Evolutionary conservation across 2,888 invertebrate species (phyloP).

Genomic region (Melinaea marsaeus): DNA sequence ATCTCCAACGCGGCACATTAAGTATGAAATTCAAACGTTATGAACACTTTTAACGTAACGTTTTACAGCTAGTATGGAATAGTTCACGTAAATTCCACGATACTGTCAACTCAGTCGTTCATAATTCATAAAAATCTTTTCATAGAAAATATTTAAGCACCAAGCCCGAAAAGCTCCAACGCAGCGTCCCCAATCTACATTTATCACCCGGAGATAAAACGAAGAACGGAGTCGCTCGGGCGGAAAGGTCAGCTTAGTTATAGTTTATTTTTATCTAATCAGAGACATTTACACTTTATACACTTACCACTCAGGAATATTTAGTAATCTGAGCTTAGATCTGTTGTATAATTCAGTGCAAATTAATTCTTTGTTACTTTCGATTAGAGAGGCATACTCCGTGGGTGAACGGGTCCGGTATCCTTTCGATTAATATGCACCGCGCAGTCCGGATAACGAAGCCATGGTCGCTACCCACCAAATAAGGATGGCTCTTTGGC

Average conservation of each 20-base stretch:
- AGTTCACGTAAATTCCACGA: too few relatives aligned
- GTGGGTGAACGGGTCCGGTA: constrained; percentile 47
- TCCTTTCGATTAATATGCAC: constrained; percentile 62
- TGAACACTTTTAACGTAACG: too few relatives aligned
- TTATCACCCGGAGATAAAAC: constrained; percentile 28
- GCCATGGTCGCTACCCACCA: constrained; percentile 30
- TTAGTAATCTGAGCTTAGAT: not conserved
- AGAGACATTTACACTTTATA: constrained; percentile 32
- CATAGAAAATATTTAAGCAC: not conserved
- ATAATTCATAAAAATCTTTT: not conserved
- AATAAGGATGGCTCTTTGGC: constrained; percentile 22
- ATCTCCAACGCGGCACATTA: too few relatives aligned
- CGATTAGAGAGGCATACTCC: constrained; percentile 21
- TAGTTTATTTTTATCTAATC: constrained; percentile 32
- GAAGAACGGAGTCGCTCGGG: constrained; percentile 24
- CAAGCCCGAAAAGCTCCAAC: constrained; percentile 11
- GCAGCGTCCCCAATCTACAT: constrained; percentile 18
- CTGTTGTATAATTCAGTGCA: constrained; percentile 4
- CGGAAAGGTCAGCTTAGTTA: constrained; percentile 30
- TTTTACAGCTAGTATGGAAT: too few relatives aligned
- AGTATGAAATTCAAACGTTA: too few relatives aligned
- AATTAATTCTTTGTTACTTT: constrained; percentile 22
- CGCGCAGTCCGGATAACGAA: constrained; percentile 37
- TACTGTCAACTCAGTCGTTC: too few relatives aligned
- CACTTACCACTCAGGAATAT: constrained; percentile 24